Conservation (phyloP, 2,888 invertebrate genomes). For the Cosmorhoe ocellata region DNA sequence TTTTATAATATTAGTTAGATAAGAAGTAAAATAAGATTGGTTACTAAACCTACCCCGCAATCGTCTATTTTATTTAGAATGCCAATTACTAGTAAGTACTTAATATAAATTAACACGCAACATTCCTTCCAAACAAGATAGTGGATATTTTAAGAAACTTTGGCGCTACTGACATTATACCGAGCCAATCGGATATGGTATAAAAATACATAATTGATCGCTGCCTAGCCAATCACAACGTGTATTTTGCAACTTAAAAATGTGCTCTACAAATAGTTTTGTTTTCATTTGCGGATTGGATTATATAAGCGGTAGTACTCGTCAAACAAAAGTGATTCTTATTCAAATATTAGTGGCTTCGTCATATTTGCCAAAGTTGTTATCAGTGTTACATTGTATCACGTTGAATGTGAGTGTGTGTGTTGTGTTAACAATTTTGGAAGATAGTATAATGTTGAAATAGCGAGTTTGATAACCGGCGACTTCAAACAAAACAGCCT, state of each 20-base stretch:
- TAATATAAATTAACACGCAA: too few relatives aligned
- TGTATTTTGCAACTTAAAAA: slow-evolving; percentile 1
- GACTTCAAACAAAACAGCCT: too few relatives aligned
- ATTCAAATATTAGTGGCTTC: slow-evolving; percentile 3
- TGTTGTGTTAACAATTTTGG: background rate
- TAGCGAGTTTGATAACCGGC: too few relatives aligned
- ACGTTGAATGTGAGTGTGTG: background rate
- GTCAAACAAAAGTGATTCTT: background rate
- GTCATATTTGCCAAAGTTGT: background rate
- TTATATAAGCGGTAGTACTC: background rate
- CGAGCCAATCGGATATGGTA: slow-evolving; percentile 2
- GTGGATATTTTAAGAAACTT: slow-evolving; percentile 2
- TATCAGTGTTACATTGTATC: slow-evolving; percentile 1
- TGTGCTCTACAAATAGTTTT: slow-evolving; percentile 13
- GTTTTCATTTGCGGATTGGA: slow-evolving; percentile 1
- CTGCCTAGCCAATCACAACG: slow-evolving; percentile 13
- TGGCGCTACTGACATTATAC: background rate
- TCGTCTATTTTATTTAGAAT: too few relatives aligned
- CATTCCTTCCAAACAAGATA: background rate
- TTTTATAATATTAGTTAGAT: too few relatives aligned
- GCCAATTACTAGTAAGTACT: too few relatives aligned
- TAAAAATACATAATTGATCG: background rate
- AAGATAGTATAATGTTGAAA: too few relatives aligned
- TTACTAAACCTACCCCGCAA: too few relatives aligned
- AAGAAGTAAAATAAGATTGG: too few relatives aligned